Conservation (phyloP, 2,888 invertebrate genomes). For the Byasa hedistus region DNA sequence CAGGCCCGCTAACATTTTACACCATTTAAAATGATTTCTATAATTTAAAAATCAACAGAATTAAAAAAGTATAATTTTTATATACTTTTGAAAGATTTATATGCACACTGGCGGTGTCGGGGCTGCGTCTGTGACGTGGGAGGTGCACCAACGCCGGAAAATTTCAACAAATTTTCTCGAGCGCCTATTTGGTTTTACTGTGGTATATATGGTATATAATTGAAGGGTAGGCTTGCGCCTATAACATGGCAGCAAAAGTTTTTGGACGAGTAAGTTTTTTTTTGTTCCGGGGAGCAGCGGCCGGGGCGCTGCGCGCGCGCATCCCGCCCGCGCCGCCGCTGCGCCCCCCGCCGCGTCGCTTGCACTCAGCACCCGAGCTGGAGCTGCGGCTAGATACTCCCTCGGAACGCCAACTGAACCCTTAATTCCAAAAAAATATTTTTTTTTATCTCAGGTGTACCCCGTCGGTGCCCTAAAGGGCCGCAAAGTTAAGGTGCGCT, state of each 20-base stretch:
- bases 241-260: constrained; percentile 48
- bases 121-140: constrained; percentile 49
- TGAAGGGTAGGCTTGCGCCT: constrained; percentile 66
- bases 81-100: constrained; percentile 16
- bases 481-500: constrained; percentile 33
- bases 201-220: constrained; percentile 42
- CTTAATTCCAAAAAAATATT: constrained; percentile 48
- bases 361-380: constrained; percentile 39
- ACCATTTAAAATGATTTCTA: constrained; percentile 6
- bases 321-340: constrained; percentile 46
- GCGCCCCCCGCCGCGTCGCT: constrained; percentile 63
- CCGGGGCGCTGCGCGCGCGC: constrained; percentile 52
- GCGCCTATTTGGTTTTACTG: constrained; percentile 41
- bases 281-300: constrained; percentile 47
- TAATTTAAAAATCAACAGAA: not conserved
- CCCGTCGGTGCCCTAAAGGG: constrained; percentile 35
- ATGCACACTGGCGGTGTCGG: constrained; percentile 32
- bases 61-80: constrained; percentile 19
- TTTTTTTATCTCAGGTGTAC: constrained; percentile 34
- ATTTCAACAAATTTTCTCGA: constrained; percentile 70
- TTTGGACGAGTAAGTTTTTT: constrained; percentile 51
- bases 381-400: constrained; percentile 31
- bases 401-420: constrained; percentile 31
- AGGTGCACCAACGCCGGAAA: constrained; percentile 59
- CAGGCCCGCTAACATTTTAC: constrained; percentile 1